Conservation (phyloP, 1,140 invertebrate genomes). For the Calephelis nemesis region DNA sequence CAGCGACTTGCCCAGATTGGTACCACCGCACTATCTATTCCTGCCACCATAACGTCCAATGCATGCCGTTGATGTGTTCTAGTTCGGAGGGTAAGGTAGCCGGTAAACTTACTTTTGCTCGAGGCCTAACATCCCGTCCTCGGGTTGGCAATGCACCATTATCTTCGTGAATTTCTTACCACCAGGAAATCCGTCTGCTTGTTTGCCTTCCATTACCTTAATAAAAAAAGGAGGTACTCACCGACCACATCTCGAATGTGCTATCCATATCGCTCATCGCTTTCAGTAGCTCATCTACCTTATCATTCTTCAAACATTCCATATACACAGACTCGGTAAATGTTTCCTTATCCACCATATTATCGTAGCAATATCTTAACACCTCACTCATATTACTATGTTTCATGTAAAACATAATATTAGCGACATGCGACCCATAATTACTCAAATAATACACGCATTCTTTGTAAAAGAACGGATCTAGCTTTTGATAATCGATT, state of each 20-base stretch:
- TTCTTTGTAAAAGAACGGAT: slow-evolving; percentile 84
- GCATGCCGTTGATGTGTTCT: too few species aligned
- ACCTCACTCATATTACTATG: slow-evolving; percentile 82
- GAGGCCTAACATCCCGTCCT: too few species aligned
- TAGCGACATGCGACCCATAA: slow-evolving; percentile 84
- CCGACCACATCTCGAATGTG: slow-evolving; percentile 83
- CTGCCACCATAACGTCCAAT: too few species aligned
- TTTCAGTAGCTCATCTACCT: slow-evolving; percentile 81
- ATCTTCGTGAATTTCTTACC: too few species aligned
- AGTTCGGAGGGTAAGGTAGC: too few species aligned
- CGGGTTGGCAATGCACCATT: too few species aligned
- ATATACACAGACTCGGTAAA: slow-evolving; percentile 87
- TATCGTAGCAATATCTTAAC: slow-evolving; percentile 82
- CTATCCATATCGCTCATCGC: slow-evolving; percentile 82
- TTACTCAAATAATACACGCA: slow-evolving; percentile 86
- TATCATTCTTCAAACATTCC: slow-evolving; percentile 82
- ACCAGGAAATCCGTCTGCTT: too few species aligned
- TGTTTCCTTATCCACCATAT: slow-evolving; percentile 82
- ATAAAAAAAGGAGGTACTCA: slow-evolving; percentile 48
- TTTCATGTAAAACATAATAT: slow-evolving; percentile 86
- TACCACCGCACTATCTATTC: too few species aligned
- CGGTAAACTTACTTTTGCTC: too few species aligned
- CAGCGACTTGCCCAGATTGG: too few species aligned
- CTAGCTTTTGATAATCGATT: slow-evolving; percentile 60
- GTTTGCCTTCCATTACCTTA: too few species aligned